These are phyloP conservation scores for Aphaenogaster rudis DNA, from an alignment of 1,140 invertebrate genomes.

Conservation along the genomic window DNA sequence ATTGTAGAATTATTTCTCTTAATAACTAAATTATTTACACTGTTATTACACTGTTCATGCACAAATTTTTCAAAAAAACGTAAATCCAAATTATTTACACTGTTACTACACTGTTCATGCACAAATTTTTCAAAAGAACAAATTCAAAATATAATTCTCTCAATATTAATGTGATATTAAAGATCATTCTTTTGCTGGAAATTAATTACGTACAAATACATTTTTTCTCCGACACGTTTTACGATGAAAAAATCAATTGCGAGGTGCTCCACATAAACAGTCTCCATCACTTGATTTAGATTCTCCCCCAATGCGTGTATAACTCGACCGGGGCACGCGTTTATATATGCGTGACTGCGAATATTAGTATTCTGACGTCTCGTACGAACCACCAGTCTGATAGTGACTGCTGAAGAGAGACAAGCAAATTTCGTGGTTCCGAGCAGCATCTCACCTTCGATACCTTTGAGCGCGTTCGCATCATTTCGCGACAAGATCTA, in stretches of 20 bases:
- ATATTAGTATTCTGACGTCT: slow-evolving; percentile 81
- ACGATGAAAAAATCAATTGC: slow-evolving; percentile 33
- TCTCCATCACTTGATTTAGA: slow-evolving; percentile 70
- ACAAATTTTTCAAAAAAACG: background rate
- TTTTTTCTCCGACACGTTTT: background rate
- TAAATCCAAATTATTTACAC: too few species aligned
- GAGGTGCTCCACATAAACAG: slow-evolving; percentile 60
- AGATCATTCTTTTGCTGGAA: background rate
- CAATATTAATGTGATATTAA: slow-evolving; percentile 7
- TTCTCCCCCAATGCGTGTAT: slow-evolving; percentile 75
- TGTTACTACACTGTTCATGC: too few species aligned
- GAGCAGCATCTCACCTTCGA: slow-evolving; percentile 23
- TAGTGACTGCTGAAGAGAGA: slow-evolving; percentile 79
- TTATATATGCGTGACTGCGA: slow-evolving; percentile 69
- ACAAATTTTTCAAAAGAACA: too few species aligned
- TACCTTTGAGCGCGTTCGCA: background rate
- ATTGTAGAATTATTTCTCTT: background rate
- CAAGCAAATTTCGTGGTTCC: slow-evolving; percentile 71
- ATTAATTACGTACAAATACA: background rate
- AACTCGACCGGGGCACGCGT: slow-evolving; percentile 68
- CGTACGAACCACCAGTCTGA: slow-evolving; percentile 82
- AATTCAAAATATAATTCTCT: background rate
- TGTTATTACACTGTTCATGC: background rate
- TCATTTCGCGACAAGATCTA: background rate
- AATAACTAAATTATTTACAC: background rate